phyloP scores from a whole-genome alignment of 2,888 invertebrate genomes.

The Adela reaumurella region DNA sequence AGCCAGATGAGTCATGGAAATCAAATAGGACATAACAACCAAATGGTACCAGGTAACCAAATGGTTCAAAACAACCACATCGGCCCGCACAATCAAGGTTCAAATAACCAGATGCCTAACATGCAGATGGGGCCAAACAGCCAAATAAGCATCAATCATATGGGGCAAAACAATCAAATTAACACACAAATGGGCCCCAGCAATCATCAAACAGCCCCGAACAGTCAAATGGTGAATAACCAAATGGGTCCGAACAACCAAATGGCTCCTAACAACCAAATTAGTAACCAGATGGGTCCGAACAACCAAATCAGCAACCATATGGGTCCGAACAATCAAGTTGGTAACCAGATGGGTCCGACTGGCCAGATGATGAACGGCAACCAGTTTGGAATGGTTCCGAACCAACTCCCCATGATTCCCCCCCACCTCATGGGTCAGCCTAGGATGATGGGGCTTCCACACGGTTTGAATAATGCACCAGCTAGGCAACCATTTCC shows the following conservation, averaged over 20 bases:
- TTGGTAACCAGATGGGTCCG: conserved; percentile 12
- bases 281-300: conserved; percentile 15
- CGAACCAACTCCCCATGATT: background rate
- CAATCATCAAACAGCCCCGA: conserved; percentile 13
- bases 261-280: conserved; percentile 28
- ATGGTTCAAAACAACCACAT: conserved; percentile 21
- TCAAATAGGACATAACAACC: conserved; percentile 15
- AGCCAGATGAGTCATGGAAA: conserved; percentile 12
- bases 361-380: conserved; percentile 25
- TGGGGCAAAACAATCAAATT: conserved; percentile 23
- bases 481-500: conserved; percentile 39
- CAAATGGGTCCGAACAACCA: conserved; percentile 19
- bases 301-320: conserved; percentile 5
- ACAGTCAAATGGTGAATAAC: conserved; percentile 16
- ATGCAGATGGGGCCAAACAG: no score
- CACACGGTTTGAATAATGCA: conserved; percentile 35
- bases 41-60: conserved; percentile 9
- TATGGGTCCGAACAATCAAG: conserved; percentile 14
- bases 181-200: conserved; percentile 18
- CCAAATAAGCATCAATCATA: conserved; percentile 21
- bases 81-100: conserved; percentile 5
- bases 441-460: conserved; percentile 36
- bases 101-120: conserved; percentile 12
- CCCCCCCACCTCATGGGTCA: conserved; percentile 34
- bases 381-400: conserved; percentile 23